Conservation (phyloP, 2,888 invertebrate species). For the Ramazzottius varieornatus region DNA sequence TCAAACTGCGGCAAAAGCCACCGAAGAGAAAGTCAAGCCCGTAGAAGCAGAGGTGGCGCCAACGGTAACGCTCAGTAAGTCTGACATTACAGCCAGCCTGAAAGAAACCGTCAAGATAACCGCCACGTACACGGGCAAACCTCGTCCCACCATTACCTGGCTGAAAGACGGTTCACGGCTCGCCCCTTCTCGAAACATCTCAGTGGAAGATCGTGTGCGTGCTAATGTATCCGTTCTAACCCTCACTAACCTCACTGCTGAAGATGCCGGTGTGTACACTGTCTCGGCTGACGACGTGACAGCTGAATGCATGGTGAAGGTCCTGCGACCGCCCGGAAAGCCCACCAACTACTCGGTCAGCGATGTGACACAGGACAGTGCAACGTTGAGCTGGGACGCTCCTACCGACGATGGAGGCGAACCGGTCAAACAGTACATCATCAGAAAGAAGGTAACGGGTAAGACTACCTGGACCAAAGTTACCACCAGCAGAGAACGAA, state of each 20-base stretch:
- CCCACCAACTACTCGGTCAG: conserved; percentile 6
- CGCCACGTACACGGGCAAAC: background rate
- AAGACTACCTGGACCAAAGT: conserved; percentile 1
- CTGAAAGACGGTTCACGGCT: background rate
- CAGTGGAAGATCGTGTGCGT: background rate
- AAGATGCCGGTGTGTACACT: conserved; percentile 13
- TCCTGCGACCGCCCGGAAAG: conserved; percentile 10
- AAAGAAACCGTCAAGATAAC: background rate
- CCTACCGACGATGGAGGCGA: conserved; percentile 7
- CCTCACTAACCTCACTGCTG: conserved; percentile 11
- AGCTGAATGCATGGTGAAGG: conserved; percentile 12
- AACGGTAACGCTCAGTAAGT: background rate
- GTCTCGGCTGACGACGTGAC: conserved; percentile 13
- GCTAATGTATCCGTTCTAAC: background rate
- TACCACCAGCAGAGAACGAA: background rate
- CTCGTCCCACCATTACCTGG: background rate
- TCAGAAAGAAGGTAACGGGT: background rate
- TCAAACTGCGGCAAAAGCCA: background rate
- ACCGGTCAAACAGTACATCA: conserved; percentile 6
- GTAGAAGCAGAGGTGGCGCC: too few species aligned
- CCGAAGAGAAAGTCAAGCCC: background rate
- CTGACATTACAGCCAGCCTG: background rate
- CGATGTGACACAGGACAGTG: background rate
- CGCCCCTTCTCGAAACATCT: background rate
- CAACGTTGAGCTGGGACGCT: conserved; percentile 6